Evolutionary conservation across 2,113 vertebrate species (phyloP).

Genomic region (Jaculus jaculus): DNA sequence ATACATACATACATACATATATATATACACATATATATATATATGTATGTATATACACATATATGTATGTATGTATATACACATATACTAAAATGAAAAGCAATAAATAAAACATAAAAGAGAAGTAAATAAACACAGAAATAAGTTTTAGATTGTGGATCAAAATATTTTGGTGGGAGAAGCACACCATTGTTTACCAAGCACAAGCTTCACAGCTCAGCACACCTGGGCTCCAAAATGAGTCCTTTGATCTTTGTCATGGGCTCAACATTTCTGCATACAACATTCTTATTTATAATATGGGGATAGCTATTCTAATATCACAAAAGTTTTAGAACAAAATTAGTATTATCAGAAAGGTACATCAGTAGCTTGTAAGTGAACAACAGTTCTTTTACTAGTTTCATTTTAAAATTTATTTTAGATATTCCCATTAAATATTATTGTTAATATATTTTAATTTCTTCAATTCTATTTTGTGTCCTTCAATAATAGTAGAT

Average conservation of each 20-base stretch:
- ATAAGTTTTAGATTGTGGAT: background rate
- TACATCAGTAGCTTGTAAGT: background rate
- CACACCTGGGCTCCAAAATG: background rate
- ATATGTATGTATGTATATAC: too few species aligned
- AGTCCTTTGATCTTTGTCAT: background rate
- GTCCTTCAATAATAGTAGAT: background rate
- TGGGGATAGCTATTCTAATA: background rate
- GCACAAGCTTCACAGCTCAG: fast-evolving
- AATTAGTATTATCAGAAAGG: background rate
- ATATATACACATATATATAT: too few species aligned
- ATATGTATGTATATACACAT: too few species aligned
- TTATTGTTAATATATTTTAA: background rate
- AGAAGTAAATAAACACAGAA: background rate
- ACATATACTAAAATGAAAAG: background rate
- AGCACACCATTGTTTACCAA: fast-evolving
- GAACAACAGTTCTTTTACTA: background rate
- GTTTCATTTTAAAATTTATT: background rate
- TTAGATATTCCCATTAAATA: background rate
- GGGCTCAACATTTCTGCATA: too few species aligned
- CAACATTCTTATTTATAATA: fast-evolving
- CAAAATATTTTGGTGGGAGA: background rate
- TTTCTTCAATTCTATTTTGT: background rate
- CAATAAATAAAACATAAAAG: background rate
- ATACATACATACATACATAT: background rate
- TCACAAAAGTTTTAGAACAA: background rate